Evolutionary conservation across 2,888 invertebrate species (phyloP), one percentile per base, ranked within the genome.

Genomic region (Eudasyphora cyanicolor): DNA sequence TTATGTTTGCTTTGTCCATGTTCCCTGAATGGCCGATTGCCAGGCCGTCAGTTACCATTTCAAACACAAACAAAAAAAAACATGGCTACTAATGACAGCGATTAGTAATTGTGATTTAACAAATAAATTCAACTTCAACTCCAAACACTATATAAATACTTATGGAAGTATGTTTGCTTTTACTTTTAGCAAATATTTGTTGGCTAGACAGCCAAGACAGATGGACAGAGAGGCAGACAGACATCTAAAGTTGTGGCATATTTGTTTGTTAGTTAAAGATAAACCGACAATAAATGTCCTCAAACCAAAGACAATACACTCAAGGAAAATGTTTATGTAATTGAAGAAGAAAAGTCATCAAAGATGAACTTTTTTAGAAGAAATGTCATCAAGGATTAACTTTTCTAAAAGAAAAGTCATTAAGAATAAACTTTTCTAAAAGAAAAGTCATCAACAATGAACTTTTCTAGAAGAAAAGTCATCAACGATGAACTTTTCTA

Each of bases 21-120:
- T 62, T 12, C 8, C 29, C 27, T 10, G 19, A 21, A 21, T 38
- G 35, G 19, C 35, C 17, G 19, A 3, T 35, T n/a, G 32, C n/a
- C 32, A 7, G 35, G 10, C 38, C 2, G 64, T 2, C 64, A 19
- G 19, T 29, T 64, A 64, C 38, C 19, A 19, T 21, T 38, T n/a
- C n/a, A n/a, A n/a, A n/a, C n/a, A n/a, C n/a, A n/a, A n/a, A n/a
- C n/a, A n/a, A n/a, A n/a, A n/a, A n/a, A 12, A 12, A 12, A 35
- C 35, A 17, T 64, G 27, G 60, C 60, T 67, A 60, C 45, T 57
- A 79, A 79, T 79, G 74, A 69, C 79, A 57, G 69, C 67, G 79
- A 79, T 79, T 79, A 79, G 79, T 69, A 69, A 67, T 74, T 74
- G 74, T 74, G 67, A 69, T 79, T 79, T 69, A 79, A 57, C 74